Evolutionary conservation across 1,140 invertebrate species (phyloP).

Genomic region (Aphelinus certus): DNA sequence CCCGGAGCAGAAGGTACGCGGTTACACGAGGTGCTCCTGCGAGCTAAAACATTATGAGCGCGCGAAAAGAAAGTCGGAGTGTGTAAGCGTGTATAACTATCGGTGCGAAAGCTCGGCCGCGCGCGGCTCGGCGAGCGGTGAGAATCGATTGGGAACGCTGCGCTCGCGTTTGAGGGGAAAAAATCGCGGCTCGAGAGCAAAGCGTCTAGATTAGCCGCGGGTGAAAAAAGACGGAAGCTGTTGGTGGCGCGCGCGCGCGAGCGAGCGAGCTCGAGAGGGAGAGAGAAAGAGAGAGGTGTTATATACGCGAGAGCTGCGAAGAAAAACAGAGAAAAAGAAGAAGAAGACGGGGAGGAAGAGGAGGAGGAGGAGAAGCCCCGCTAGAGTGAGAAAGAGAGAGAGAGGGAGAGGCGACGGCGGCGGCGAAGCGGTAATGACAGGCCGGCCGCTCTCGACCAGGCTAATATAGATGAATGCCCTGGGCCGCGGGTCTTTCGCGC

Average conservation of each 20-base stretch:
- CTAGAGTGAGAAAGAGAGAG: not conserved
- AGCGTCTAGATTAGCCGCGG: conserved; percentile 46
- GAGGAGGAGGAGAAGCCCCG: not conserved
- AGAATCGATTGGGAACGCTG: not conserved
- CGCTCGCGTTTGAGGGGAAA: not conserved
- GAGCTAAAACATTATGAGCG: not conserved
- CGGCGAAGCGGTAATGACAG: conserved; percentile 62
- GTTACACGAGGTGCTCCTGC: too few species aligned
- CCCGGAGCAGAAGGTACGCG: too few species aligned
- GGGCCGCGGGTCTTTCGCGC: conserved; percentile 19
- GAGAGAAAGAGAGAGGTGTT: conserved; percentile 35
- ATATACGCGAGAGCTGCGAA: conserved; percentile 14
- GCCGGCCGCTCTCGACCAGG: conserved; percentile 64
- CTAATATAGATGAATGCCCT: conserved; percentile 68
- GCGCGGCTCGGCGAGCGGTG: too few species aligned
- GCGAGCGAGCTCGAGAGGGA: conserved; percentile 17
- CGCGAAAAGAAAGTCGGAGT: not conserved
- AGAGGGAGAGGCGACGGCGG: not conserved
- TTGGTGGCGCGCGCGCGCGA: not conserved
- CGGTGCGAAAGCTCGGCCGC: not conserved
- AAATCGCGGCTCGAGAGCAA: not conserved
- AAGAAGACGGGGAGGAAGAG: conserved; percentile 7
- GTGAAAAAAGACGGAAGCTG: conserved; percentile 59
- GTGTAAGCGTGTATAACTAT: not conserved
- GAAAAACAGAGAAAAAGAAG: conserved; percentile 27